A percentile compares a stretch with the other conserved stretches of the same genome.
These are phyloP conservation scores for Pterocles burchelli DNA, from an alignment of 2,113 vertebrate genomes.

Conservation along the genomic window DNA sequence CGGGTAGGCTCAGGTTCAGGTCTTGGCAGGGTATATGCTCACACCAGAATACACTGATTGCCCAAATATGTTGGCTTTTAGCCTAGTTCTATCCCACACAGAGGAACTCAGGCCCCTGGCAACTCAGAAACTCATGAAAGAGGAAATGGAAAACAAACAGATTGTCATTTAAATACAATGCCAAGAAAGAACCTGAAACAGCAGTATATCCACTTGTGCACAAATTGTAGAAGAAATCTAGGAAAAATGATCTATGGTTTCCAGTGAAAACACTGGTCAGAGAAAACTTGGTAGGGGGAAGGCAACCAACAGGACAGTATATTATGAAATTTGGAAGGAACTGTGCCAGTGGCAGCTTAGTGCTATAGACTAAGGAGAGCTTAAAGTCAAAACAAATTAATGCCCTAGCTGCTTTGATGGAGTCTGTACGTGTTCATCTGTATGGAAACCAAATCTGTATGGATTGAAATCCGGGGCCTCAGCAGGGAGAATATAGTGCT, in stretches of 20 bases:
- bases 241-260: background rate
- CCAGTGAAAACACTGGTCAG: background rate
- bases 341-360: background rate
- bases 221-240: background rate
- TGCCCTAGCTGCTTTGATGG: background rate
- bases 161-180: background rate
- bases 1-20: background rate
- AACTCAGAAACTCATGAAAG: background rate
- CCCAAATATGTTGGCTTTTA: background rate
- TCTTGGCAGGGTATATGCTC: background rate
- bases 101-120: background rate
- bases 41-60: background rate
- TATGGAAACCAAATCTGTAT: background rate
- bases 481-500: background rate
- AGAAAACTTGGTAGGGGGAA: background rate
- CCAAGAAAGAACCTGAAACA: background rate
- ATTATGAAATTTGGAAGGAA: background rate
- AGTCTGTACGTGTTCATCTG: background rate
- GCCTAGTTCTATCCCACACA: background rate
- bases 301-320: background rate
- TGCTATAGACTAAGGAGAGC: background rate
- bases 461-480: background rate
- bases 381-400: constrained; percentile 5
- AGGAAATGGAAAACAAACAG: background rate
- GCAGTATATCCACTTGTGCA: background rate